Conservation (phyloP, 92 coral and sea anemone species). For the Isaurus tuberculatus region DNA sequence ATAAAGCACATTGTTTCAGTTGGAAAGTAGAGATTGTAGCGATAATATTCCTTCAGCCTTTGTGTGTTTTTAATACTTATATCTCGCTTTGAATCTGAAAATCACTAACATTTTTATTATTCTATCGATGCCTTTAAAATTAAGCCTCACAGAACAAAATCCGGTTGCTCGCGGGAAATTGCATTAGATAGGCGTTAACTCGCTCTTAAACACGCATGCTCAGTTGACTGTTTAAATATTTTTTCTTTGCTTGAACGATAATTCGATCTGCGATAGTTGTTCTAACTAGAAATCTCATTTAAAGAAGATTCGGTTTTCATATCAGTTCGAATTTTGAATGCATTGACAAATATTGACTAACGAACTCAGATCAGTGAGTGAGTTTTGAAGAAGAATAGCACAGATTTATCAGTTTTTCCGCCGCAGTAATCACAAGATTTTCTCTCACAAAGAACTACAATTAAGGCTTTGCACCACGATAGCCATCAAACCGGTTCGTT, state of each 20-base stretch:
- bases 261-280: background rate
- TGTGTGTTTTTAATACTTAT: constrained; percentile 13
- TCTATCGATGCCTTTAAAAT: constrained; percentile 7
- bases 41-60: constrained; percentile 32
- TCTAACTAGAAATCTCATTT: background rate
- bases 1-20: constrained; percentile 34
- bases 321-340: background rate
- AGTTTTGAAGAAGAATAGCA: background rate
- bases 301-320: constrained; percentile 7
- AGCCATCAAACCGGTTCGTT: constrained; percentile 29
- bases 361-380: constrained; percentile 34
- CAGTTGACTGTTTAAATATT: background rate
- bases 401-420: constrained; percentile 37
- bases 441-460: constrained; percentile 31
- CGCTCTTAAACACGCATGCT: constrained; percentile 28
- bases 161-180: constrained; percentile 27
- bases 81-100: constrained; percentile 28
- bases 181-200: constrained; percentile 35
- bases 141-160: constrained; percentile 15
- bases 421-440: background rate
- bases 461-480: background rate
- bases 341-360: constrained; percentile 39
- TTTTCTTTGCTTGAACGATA: background rate
- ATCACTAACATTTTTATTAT: constrained; percentile 23
- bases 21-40: constrained; percentile 24